These are phyloP conservation scores for Caprella mutica DNA, from an alignment of 2,888 invertebrate species.

Conservation along the genomic window DNA sequence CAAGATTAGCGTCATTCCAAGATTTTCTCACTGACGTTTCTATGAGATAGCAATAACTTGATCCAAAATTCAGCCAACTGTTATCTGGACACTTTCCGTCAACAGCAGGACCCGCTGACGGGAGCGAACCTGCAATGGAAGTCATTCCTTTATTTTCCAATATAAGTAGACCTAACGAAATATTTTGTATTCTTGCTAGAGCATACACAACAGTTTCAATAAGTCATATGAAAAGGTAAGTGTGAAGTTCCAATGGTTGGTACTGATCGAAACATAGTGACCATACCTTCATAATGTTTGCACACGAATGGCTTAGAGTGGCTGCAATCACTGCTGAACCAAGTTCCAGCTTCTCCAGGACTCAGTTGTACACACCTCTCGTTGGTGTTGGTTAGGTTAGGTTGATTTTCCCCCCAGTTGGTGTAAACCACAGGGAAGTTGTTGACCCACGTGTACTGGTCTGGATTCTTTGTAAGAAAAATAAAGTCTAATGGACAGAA, in stretches of 20 bases:
- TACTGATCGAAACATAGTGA: no score
- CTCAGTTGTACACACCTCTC: constrained; percentile 10
- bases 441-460: constrained; percentile 15
- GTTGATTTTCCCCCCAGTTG: constrained; percentile 15
- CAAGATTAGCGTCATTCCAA: constrained; percentile 16
- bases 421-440: constrained; percentile 17
- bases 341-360: constrained; percentile 1
- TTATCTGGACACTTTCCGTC: constrained; percentile 14
- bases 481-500: no score
- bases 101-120: constrained; percentile 16
- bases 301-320: constrained; percentile 13
- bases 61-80: constrained; percentile 20
- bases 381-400: neutral
- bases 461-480: neutral
- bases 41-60: constrained; percentile 21
- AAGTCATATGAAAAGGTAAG: no score
- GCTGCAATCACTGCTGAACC: constrained; percentile 12
- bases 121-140: no score
- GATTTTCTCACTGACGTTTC: neutral
- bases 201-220: no score
- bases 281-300: constrained; percentile 19
- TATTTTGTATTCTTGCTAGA: no score
- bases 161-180: no score
- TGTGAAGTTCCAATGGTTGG: no score
- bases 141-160: no score